These are phyloP conservation scores for Pituophis catenifer DNA, from an alignment of 2,113 vertebrate species.

Conservation along the genomic window DNA sequence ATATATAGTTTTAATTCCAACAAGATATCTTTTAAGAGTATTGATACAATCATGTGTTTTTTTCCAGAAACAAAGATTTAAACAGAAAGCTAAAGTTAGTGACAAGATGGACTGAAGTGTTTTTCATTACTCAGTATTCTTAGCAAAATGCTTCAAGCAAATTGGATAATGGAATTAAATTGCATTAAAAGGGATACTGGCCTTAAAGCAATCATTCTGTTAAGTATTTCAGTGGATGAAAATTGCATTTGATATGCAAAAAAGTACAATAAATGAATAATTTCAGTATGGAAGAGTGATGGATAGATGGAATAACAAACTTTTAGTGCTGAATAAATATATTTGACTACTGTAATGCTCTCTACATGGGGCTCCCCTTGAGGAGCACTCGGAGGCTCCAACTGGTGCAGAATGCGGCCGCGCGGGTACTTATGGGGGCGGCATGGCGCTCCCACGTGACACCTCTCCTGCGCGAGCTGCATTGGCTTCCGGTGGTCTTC, in stretches of 20 bases:
- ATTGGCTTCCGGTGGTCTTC: too few species aligned
- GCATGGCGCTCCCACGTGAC: too few species aligned
- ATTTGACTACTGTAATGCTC: too few species aligned
- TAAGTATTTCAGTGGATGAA: constrained; percentile 57
- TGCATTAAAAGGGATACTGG: constrained; percentile 49
- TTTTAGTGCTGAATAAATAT: neutral
- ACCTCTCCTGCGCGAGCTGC: too few species aligned
- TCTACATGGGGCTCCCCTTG: too few species aligned
- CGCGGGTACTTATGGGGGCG: too few species aligned
- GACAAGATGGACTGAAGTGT: constrained; percentile 51
- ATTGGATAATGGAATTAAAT: constrained; percentile 64
- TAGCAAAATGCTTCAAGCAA: constrained; percentile 60
- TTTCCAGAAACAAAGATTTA: constrained; percentile 16
- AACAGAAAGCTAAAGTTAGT: constrained; percentile 53
- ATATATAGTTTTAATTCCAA: constrained; percentile 4
- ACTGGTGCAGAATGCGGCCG: too few species aligned
- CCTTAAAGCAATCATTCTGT: constrained; percentile 58
- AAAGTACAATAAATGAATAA: constrained; percentile 49
- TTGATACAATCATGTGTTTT: constrained; percentile 35
- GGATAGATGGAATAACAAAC: neutral
- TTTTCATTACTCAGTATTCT: constrained; percentile 60
- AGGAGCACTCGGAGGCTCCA: too few species aligned
- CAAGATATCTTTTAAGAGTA: constrained; percentile 56
- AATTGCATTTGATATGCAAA: constrained; percentile 52
- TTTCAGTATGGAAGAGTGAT: neutral